Evolutionary conservation across 2,113 vertebrate species (phyloP), one percentile per base, ranked within the genome.

Genomic region (Zapus hudsonius): DNA sequence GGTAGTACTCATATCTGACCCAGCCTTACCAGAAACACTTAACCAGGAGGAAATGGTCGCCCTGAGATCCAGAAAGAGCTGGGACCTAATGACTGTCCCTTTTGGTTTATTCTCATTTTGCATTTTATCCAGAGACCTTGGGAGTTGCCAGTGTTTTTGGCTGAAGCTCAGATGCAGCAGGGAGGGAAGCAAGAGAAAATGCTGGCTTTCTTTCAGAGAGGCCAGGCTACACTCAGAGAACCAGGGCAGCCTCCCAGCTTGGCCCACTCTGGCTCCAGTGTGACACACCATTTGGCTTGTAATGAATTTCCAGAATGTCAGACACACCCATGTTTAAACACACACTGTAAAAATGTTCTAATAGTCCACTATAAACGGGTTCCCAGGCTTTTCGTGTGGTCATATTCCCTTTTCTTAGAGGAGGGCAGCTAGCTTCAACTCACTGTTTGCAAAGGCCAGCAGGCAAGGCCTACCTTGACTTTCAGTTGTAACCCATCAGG

Each of bases 301-400:
- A 94, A 90, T 47, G n/a, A 92, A 64, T 87, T 92, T 92, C 78
- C 87, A 20, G 52, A 33, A 33, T 63, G 69, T 81, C 25, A 84
- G 70, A 74, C 91, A 95, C 96, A 83, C 92, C 94, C 87, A 52
- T 57, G 47, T 73, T 89, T 93, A 90, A 96, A 73, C 40, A 86
- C 44, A 55, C 29, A 36, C 17, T 72, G 6, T 94, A 82, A 82
- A 73, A 74, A 94, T 7, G 9, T 66, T 87, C 75, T 91, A 17
- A 90, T 29, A 93, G 69, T 87, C 67, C 63, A 89, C 63, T 47
- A 2, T 79, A 79, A 59, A 81, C 1, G 17, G 27, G 16, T 73
- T 38, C 69, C 42, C 12, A 16, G 63, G 52, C 80, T 85, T 87
- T 61, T 42, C 72, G 20, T 76, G 29, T n/a, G 25, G 29, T 9